These are phyloP conservation scores for Tortrix viridana DNA, from an alignment of 2,888 invertebrate species.

Conservation along the genomic window DNA sequence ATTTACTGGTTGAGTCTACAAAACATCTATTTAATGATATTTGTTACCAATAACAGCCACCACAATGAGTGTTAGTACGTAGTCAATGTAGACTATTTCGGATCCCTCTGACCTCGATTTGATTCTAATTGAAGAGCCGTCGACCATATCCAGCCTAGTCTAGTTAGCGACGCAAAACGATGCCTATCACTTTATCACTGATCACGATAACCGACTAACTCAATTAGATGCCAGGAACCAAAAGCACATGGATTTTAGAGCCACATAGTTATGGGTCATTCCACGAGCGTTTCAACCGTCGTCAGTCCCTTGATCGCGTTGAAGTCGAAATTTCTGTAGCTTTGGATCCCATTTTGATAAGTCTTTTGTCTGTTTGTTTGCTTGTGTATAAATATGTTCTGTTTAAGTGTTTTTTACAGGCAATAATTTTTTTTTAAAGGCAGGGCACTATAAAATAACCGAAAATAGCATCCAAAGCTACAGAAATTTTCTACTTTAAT, in stretches of 20 bases:
- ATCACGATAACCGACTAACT: conserved; percentile 10
- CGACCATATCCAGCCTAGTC: conserved; percentile 11
- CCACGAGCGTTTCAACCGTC: too few species aligned
- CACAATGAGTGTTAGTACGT: not conserved
- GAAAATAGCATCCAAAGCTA: too few species aligned
- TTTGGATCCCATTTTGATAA: too few species aligned
- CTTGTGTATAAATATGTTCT: too few species aligned
- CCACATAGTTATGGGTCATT: too few species aligned
- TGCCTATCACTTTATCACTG: conserved; percentile 22
- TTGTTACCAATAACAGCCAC: conserved; percentile 5
- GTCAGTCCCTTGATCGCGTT: too few species aligned
- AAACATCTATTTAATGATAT: not conserved
- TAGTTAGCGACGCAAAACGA: conserved; percentile 18
- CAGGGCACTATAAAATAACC: too few species aligned
- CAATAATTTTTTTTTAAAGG: too few species aligned
- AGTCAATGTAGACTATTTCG: conserved; percentile 5
- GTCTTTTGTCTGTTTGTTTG: too few species aligned
- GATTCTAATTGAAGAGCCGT: conserved; percentile 25
- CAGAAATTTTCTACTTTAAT: too few species aligned
- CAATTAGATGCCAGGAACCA: conserved; percentile 3
- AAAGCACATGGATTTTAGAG: not conserved
- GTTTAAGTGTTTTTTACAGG: too few species aligned
- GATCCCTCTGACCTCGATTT: conserved; percentile 13
- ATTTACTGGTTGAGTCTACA: not conserved
- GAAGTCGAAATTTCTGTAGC: too few species aligned